Percentiles rank a stretch among this genome's conserved stretches.
phyloP scores from a whole-genome alignment of 2,113 vertebrate genomes.

The Progne subis region DNA sequence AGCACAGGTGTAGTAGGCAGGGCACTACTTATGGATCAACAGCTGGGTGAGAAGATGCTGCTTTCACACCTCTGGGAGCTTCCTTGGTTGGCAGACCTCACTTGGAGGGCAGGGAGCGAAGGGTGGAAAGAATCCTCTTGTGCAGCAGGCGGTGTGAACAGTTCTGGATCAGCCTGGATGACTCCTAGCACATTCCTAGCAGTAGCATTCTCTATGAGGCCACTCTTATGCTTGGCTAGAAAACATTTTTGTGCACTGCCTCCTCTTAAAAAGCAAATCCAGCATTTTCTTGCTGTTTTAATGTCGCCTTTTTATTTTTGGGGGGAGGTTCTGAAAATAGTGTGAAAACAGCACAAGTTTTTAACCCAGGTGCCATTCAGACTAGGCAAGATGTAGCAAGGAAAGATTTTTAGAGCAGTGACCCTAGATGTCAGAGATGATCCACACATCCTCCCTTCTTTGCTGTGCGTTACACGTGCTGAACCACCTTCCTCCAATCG shows the following conservation, averaged over 20 bases:
- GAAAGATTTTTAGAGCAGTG: background rate
- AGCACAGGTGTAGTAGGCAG: background rate
- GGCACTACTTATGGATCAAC: too few relatives aligned
- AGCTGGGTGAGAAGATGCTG: background rate
- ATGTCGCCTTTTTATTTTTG: background rate
- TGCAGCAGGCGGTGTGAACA: background rate
- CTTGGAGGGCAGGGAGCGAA: background rate
- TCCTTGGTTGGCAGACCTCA: background rate
- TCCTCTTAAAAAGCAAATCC: background rate
- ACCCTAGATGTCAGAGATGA: background rate
- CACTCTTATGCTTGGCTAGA: rapidly evolving
- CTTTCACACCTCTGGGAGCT: background rate
- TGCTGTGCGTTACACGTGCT: background rate
- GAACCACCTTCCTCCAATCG: background rate
- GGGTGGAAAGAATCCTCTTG: background rate
- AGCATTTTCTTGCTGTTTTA: background rate
- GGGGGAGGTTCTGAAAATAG: background rate
- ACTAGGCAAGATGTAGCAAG: background rate
- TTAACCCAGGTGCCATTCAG: background rate
- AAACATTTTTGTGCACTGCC: background rate
- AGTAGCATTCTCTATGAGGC: background rate
- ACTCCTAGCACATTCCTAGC: background rate
- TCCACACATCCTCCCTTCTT: background rate
- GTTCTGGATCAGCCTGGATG: background rate
- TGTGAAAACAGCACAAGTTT: background rate